Percentiles rank a stretch among this genome's conserved stretches.
Evolutionary conservation across 2,797 vertebrate genomes (phyloP).

Genomic region (Orestias chungarensis): DNA sequence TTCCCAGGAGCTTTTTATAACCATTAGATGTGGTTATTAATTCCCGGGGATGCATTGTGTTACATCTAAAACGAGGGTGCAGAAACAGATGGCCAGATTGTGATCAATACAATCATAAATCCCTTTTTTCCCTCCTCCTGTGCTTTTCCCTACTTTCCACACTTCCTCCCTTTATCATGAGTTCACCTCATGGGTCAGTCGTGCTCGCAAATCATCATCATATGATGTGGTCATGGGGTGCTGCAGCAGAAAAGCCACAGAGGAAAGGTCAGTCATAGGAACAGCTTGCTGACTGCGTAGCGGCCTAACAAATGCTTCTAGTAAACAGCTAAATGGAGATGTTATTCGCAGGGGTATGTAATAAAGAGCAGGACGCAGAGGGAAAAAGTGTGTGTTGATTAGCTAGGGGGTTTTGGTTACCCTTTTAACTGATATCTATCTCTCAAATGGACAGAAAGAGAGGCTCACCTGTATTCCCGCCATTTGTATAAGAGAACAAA

Average conservation of each 20-base stretch:
- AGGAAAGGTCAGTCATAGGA: constrained; percentile 54
- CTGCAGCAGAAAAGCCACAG: constrained; percentile 21
- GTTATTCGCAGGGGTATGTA: constrained; percentile 59
- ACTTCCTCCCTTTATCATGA: constrained; percentile 48
- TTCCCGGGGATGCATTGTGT: constrained; percentile 76
- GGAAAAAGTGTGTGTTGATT: constrained; percentile 26
- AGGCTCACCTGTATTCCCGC: constrained; percentile 62
- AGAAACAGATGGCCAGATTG: constrained; percentile 59
- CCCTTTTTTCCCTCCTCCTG: constrained; percentile 31
- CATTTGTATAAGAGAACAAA: constrained; percentile 69
- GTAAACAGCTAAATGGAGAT: constrained; percentile 71
- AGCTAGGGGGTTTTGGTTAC: constrained; percentile 73
- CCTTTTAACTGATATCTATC: constrained; percentile 77
- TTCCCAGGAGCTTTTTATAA: constrained; percentile 79
- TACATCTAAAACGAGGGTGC: constrained; percentile 66
- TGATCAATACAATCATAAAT: constrained; percentile 77
- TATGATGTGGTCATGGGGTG: constrained; percentile 50
- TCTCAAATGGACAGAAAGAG: constrained; percentile 61
- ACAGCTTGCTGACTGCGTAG: constrained; percentile 62
- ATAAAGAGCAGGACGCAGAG: constrained; percentile 48
- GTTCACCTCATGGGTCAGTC: constrained; percentile 42
- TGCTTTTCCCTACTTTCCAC: constrained; percentile 28
- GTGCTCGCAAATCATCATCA: constrained; percentile 31
- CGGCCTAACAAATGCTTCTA: constrained; percentile 68
- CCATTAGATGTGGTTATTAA: constrained; percentile 76